phyloP scores from a whole-genome alignment of 1,140 invertebrate species.

The Rhagoletis zephyria region DNA sequence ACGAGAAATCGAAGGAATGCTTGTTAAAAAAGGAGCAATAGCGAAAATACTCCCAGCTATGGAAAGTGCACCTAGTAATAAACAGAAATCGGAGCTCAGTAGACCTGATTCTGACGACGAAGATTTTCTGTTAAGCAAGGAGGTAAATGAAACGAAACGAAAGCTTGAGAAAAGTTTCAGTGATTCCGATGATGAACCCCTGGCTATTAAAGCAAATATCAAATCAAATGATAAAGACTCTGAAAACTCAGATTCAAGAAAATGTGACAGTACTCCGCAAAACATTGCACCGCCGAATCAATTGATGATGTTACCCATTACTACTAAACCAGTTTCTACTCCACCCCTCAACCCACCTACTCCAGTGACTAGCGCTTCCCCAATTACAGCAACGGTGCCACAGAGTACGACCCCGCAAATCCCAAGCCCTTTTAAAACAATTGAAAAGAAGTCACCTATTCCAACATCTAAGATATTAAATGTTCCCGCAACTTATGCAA shows the following conservation, averaged over 20 bases:
- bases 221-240: slow-evolving; percentile 59
- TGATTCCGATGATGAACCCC: slow-evolving; percentile 77
- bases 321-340: slow-evolving; percentile 58
- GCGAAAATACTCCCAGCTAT: slow-evolving; percentile 59
- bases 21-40: slow-evolving; percentile 68
- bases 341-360: slow-evolving; percentile 22
- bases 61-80: slow-evolving; percentile 36
- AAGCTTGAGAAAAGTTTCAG: slow-evolving; percentile 75
- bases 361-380: slow-evolving; percentile 9
- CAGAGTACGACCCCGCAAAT: slow-evolving; percentile 40
- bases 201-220: slow-evolving; percentile 74
- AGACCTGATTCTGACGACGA: slow-evolving; percentile 70
- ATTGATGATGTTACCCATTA: slow-evolving; percentile 65
- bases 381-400: slow-evolving; percentile 17
- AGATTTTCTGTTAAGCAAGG: slow-evolving; percentile 70
- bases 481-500: slow-evolving; percentile 68
- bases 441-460: slow-evolving; percentile 70
- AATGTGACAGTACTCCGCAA: slow-evolving; percentile 21
- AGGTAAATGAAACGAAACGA: slow-evolving; percentile 71
- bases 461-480: slow-evolving; percentile 71
- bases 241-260: slow-evolving; percentile 18
- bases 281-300: slow-evolving; percentile 42
- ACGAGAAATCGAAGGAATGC: slow-evolving; percentile 69
- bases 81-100: slow-evolving; percentile 55
- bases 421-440: slow-evolving; percentile 62